Evolutionary conservation across 1,140 invertebrate genomes (phyloP).

Genomic region (Musca vetustissima): DNA sequence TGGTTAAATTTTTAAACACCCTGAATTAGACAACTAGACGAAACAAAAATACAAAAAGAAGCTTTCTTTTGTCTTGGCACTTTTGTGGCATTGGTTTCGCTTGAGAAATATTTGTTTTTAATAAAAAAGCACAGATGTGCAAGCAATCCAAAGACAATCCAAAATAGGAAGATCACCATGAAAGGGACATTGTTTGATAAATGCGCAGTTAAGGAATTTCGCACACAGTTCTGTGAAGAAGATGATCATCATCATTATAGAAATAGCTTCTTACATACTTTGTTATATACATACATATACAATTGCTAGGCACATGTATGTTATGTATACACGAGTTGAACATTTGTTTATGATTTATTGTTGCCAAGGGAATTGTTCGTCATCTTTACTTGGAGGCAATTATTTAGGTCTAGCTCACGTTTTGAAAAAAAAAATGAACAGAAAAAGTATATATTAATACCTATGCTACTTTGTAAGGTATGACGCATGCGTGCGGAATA

Average conservation of each 20-base stretch:
- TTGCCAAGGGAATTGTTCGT: not conserved
- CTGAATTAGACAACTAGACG: no score
- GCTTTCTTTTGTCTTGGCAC: not conserved
- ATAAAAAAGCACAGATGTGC: not conserved
- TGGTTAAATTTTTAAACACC: no score
- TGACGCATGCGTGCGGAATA: no score
- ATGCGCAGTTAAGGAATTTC: constrained; percentile 17
- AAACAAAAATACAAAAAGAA: not conserved
- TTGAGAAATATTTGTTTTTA: no score
- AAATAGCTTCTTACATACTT: no score
- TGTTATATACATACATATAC: no score
- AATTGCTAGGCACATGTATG: no score
- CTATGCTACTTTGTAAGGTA: no score
- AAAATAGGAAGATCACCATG: not conserved
- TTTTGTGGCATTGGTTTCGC: not conserved
- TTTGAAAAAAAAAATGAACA: no score
- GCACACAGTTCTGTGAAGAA: not conserved
- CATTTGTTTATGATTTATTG: not conserved
- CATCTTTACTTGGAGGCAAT: not conserved
- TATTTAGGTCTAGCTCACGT: not conserved
- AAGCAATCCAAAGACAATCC: not conserved
- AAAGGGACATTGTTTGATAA: not conserved
- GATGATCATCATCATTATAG: not conserved
- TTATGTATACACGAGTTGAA: no score
- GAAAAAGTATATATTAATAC: no score